Evolutionary conservation across 2,888 invertebrate species (phyloP), one percentile per base, ranked within the genome.

Genomic region (Drosophila yooni): DNA sequence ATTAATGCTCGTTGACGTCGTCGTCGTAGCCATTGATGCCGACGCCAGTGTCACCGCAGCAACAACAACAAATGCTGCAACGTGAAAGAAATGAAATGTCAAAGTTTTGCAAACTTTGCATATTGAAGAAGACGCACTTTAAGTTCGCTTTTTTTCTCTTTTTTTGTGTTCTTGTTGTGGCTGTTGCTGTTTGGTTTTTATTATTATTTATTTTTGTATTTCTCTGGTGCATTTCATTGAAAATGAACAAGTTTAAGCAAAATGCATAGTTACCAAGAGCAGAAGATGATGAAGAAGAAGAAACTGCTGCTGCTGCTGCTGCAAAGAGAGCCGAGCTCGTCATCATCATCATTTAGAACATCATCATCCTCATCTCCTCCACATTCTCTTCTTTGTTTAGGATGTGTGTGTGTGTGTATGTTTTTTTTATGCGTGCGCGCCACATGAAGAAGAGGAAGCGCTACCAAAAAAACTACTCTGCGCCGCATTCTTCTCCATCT

Each of bases 71-170:
- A 72, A 61, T 50, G 63, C 76, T 57, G 77, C 74, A 77, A 70
- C 74, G 74, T 74, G 79, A 78, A 78, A 68, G 60, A 78, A 78
- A 74, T 71, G 38, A 79, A 78, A 78, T 78, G 79, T 71, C 79
- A 75, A 71, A 75, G 34, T 79, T 79, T 75, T 75, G 78, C 79
- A 79, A 62, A 75, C 56, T 53, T 79, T 78, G 78, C 77, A 78
- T 74, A 69, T 77, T 73, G 48, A 63, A 51, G 48, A 68, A 72
- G 67, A 76, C 67, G 67, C 76, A 65, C 68, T 73, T 76, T 52
- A 57, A 66, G 69, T 61, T 66, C 31, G 60, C 68, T 43, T 63
- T 52, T 62, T 52, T 68, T 46, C 11, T 21, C 48, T 25, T 40
- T 21, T 59, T 29, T 54, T 58, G 34, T 64, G 51, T 46, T 65